These are phyloP conservation scores for Hippocampus kuda DNA, from an alignment of 2,797 vertebrate genomes.

Conservation along the genomic window DNA sequence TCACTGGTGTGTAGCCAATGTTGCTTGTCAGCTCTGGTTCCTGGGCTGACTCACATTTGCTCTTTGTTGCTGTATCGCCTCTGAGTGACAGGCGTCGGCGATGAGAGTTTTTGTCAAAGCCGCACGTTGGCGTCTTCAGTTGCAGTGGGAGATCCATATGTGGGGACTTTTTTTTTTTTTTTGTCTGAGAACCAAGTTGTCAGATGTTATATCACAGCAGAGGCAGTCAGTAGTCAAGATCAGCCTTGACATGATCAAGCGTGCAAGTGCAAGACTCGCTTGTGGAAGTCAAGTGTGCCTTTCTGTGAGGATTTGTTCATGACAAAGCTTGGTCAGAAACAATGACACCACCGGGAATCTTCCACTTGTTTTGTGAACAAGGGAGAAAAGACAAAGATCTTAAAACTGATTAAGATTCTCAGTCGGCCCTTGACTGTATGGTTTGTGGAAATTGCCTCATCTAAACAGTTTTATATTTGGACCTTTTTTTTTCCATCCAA, in stretches of 20 bases:
- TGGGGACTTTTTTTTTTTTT: neutral
- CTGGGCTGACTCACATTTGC: conserved; percentile 44
- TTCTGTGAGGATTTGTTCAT: neutral
- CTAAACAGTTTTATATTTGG: neutral
- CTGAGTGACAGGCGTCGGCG: conserved; percentile 53
- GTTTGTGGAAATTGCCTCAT: neutral
- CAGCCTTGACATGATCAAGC: conserved; percentile 31
- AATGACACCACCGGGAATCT: neutral
- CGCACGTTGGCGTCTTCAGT: conserved; percentile 11
- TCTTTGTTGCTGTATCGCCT: conserved; percentile 46
- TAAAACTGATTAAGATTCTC: neutral
- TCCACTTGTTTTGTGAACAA: neutral
- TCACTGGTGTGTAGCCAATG: conserved; percentile 40
- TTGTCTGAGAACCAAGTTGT: neutral
- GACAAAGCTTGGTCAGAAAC: neutral
- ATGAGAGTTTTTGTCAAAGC: conserved; percentile 31
- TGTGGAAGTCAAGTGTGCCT: neutral
- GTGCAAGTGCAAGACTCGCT: conserved; percentile 26
- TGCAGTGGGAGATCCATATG: neutral
- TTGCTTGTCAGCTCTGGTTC: conserved; percentile 47
- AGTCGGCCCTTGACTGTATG: neutral
- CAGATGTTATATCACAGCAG: conserved; percentile 12
- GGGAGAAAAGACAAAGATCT: neutral
- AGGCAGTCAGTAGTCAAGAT: conserved; percentile 3
- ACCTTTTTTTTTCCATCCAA: neutral